Evolutionary conservation across 1,140 invertebrate genomes (phyloP).

Genomic region (Lucilia sericata): DNA sequence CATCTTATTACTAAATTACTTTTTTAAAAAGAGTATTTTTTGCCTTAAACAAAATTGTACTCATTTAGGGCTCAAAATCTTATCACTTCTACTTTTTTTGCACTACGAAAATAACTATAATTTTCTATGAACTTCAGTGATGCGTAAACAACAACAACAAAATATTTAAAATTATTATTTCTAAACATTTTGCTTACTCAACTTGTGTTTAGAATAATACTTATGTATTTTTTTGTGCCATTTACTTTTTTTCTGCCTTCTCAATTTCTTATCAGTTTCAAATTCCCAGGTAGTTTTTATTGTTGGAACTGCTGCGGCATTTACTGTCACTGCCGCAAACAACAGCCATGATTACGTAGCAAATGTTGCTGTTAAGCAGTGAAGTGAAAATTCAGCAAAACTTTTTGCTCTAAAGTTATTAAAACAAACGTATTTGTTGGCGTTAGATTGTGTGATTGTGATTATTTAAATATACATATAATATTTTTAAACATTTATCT

Average conservation of each 20-base stretch:
- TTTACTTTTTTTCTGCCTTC: neutral
- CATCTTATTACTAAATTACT: no score
- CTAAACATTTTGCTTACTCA: no score
- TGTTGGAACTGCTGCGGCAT: neutral
- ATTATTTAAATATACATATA: neutral
- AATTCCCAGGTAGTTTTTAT: neutral
- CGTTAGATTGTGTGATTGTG: neutral
- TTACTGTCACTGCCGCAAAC: neutral
- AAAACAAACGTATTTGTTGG: neutral
- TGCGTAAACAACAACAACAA: neutral
- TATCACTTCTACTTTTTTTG: conserved; percentile 4
- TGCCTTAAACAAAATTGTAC: neutral
- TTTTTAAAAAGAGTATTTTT: no score
- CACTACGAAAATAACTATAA: neutral
- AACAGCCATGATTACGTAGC: neutral
- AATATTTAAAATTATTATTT: neutral
- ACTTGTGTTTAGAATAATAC: neutral
- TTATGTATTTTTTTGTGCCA: neutral
- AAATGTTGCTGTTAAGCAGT: neutral
- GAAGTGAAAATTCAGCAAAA: neutral
- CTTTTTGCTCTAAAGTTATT: neutral
- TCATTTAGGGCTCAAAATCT: neutral
- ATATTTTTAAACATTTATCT: neutral
- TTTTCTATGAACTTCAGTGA: neutral
- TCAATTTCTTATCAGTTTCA: conserved; percentile 21